Conservation (phyloP, 1,140 invertebrate genomes). For the Batillaria attramentaria region DNA sequence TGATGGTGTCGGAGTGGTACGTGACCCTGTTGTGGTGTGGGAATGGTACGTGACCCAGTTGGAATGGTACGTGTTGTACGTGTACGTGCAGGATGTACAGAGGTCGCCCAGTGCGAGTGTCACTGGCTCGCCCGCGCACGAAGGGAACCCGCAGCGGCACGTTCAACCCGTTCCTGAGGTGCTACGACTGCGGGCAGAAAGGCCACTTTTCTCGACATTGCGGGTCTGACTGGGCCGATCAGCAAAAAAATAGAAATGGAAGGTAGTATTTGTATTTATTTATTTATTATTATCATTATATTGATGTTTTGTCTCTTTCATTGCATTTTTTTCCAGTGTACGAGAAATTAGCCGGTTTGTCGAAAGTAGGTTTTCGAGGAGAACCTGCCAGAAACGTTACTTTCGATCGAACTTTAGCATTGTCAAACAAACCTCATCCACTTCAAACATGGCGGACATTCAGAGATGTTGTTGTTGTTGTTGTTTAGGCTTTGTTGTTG, state of each 20-base stretch:
- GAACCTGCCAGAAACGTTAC: too few relatives aligned
- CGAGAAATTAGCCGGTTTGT: too few relatives aligned
- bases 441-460: too few relatives aligned
- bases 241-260: neutral
- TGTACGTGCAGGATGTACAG: conserved; percentile 48
- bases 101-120: conserved; percentile 64
- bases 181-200: conserved; percentile 70
- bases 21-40: too few relatives aligned
- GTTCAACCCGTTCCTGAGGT: conserved; percentile 67
- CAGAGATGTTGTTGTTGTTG: too few relatives aligned
- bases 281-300: neutral
- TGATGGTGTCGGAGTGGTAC: too few relatives aligned
- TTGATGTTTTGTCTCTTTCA: neutral
- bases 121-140: conserved; percentile 66
- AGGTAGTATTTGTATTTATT: neutral
- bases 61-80: too few relatives aligned
- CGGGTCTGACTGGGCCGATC: conserved; percentile 44
- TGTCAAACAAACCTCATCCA: too few relatives aligned
- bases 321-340: neutral
- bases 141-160: conserved; percentile 54
- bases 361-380: too few relatives aligned
- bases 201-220: conserved; percentile 71
- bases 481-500: neutral
- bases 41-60: too few relatives aligned
- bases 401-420: too few relatives aligned